Percentiles rank a stretch among this genome's conserved stretches.
Evolutionary conservation across 2,888 invertebrate species (phyloP).

Genomic region (Phasia obesa): DNA sequence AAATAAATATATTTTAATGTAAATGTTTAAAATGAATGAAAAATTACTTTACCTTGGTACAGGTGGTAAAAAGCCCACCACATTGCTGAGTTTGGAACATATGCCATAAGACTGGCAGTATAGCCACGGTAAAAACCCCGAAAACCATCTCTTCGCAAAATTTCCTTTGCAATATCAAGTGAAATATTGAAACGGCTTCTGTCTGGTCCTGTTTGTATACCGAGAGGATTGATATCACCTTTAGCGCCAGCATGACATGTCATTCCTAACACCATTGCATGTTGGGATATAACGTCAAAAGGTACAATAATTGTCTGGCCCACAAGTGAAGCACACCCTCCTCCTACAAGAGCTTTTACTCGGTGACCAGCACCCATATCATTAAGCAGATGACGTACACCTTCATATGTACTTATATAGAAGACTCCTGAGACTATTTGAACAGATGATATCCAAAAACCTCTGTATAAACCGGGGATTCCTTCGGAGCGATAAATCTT

Average conservation of each 20-base stretch:
- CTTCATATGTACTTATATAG: slow-evolving; percentile 97
- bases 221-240: slow-evolving; percentile 88
- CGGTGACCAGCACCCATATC: slow-evolving; percentile 81
- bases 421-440: slow-evolving; percentile 93
- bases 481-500: slow-evolving; percentile 95
- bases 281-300: slow-evolving; percentile 97
- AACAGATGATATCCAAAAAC: slow-evolving; percentile 97
- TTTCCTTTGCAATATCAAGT: slow-evolving; percentile 88
- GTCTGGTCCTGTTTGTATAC: slow-evolving; percentile 86
- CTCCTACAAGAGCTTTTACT: slow-evolving; percentile 91
- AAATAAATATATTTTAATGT: not conserved
- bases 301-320: slow-evolving; percentile 98
- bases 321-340: slow-evolving; percentile 94
- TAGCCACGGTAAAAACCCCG: slow-evolving; percentile 97
- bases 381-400: slow-evolving; percentile 90
- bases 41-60: slow-evolving; percentile 90
- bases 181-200: slow-evolving; percentile 88
- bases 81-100: slow-evolving; percentile 97
- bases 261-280: slow-evolving; percentile 96
- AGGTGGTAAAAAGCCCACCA: slow-evolving; percentile 98
- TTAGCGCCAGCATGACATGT: slow-evolving; percentile 79
- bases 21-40: not conserved
- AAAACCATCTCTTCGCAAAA: slow-evolving; percentile 91
- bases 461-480: slow-evolving; percentile 92
- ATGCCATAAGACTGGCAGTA: slow-evolving; percentile 94